Percentiles rank a stretch among this genome's conserved stretches.
Evolutionary conservation across 1,140 invertebrate genomes (phyloP).

Genomic region (Antheraea pernyi): DNA sequence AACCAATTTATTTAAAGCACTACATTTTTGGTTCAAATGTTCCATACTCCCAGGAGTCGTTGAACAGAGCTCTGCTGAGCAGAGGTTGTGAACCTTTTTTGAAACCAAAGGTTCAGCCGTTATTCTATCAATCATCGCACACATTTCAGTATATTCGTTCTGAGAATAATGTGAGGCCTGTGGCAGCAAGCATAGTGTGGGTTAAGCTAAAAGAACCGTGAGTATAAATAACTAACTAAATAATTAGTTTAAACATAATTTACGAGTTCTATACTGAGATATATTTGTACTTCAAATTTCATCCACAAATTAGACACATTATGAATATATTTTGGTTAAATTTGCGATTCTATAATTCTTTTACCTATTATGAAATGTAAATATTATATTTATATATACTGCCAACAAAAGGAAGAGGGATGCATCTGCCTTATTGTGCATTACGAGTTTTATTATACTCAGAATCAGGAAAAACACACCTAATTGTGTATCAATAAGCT

Average conservation of each 20-base stretch:
- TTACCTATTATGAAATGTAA: no score
- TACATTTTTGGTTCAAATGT: conserved; percentile 86
- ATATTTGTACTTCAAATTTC: not conserved
- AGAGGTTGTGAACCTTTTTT: conserved; percentile 29
- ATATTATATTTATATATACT: no score
- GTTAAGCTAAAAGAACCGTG: conserved; percentile 39
- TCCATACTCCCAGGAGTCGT: conserved; percentile 82
- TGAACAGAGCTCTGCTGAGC: conserved; percentile 83
- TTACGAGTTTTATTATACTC: no score
- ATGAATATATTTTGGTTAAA: no score
- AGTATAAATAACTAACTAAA: conserved; percentile 14
- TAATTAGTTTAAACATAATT: not conserved
- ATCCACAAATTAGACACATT: not conserved
- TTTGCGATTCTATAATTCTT: no score
- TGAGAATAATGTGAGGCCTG: conserved; percentile 36
- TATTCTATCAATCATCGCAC: conserved; percentile 49
- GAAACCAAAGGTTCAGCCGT: conserved; percentile 39
- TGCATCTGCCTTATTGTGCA: no score
- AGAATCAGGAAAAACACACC: no score
- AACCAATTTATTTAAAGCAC: conserved; percentile 85
- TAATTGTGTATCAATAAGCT: no score
- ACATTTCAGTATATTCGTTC: conserved; percentile 46
- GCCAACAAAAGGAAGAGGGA: no score
- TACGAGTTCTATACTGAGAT: not conserved
- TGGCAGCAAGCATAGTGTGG: conserved; percentile 53